Conservation (phyloP, 1,140 invertebrate species). For the Amphibalanus amphitrite region DNA sequence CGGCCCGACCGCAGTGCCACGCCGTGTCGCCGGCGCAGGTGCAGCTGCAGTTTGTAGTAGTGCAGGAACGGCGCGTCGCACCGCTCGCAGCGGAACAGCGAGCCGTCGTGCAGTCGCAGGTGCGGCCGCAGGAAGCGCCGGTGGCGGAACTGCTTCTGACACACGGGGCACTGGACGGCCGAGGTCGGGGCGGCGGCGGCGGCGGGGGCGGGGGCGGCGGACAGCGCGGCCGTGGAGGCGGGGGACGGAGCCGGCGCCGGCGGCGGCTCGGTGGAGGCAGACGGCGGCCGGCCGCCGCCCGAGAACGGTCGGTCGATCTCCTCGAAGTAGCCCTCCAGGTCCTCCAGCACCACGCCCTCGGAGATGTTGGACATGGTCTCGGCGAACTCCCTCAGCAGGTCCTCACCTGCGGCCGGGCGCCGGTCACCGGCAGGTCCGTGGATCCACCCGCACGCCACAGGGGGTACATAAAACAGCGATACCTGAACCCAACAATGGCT, state of each 20-base stretch:
- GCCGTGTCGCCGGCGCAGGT: background rate
- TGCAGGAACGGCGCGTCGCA: background rate
- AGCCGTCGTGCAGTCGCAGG: background rate
- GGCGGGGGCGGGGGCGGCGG: background rate
- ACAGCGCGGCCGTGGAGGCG: background rate
- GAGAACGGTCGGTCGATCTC: background rate
- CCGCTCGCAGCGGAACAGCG: background rate
- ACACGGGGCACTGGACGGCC: background rate
- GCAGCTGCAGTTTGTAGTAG: background rate
- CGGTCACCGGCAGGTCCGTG: too few relatives aligned
- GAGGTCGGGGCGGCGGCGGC: background rate
- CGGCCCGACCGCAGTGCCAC: background rate
- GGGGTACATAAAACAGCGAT: too few relatives aligned
- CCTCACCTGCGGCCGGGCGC: background rate
- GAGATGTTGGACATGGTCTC: constrained; percentile 5
- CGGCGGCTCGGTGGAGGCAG: background rate
- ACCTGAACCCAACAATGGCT: too few relatives aligned
- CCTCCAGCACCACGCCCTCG: background rate
- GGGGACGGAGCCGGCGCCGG: background rate
- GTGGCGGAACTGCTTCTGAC: background rate
- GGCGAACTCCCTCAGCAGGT: background rate
- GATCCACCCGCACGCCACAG: too few relatives aligned
- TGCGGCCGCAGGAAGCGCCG: background rate
- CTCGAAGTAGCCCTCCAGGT: constrained; percentile 2
- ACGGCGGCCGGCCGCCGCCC: background rate